Evolutionary conservation across 1,140 invertebrate species (phyloP).

Genomic region (Fopius arisanus): DNA sequence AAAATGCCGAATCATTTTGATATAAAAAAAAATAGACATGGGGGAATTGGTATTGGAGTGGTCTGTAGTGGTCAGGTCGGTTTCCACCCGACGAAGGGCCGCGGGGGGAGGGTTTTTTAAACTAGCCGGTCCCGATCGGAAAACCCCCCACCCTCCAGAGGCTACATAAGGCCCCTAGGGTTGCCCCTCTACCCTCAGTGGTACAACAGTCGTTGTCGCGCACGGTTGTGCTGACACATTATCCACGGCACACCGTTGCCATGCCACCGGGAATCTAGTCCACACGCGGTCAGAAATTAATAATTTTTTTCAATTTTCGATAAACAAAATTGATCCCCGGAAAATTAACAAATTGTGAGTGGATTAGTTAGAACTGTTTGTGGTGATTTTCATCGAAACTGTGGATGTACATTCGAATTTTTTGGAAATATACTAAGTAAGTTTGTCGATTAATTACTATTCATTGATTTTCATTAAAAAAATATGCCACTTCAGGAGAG

Average conservation of each 20-base stretch:
- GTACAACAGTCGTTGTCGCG: constrained; percentile 45
- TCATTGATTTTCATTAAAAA: too few relatives aligned
- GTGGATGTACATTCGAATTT: background rate
- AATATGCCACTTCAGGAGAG: too few relatives aligned
- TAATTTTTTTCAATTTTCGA: background rate
- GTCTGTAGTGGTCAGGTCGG: constrained; percentile 42
- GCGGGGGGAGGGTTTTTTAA: background rate
- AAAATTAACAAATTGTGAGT: background rate
- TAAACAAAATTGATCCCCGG: background rate
- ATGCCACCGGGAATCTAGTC: constrained; percentile 35
- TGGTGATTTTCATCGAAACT: background rate
- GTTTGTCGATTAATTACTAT: background rate
- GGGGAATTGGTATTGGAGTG: constrained; percentile 40
- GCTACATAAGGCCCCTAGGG: constrained; percentile 60
- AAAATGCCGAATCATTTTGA: background rate
- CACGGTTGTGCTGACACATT: constrained; percentile 22
- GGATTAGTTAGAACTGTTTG: background rate
- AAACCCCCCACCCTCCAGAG: constrained; percentile 16
- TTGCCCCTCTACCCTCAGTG: constrained; percentile 52
- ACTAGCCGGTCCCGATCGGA: background rate
- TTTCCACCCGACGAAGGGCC: background rate
- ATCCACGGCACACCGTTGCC: constrained; percentile 30
- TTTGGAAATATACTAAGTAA: background rate
- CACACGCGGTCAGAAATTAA: background rate
- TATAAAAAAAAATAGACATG: constrained; percentile 36